Evolutionary conservation across 92 coral and sea anemone genomes (phyloP).

Genomic region (Porites cylindrica): DNA sequence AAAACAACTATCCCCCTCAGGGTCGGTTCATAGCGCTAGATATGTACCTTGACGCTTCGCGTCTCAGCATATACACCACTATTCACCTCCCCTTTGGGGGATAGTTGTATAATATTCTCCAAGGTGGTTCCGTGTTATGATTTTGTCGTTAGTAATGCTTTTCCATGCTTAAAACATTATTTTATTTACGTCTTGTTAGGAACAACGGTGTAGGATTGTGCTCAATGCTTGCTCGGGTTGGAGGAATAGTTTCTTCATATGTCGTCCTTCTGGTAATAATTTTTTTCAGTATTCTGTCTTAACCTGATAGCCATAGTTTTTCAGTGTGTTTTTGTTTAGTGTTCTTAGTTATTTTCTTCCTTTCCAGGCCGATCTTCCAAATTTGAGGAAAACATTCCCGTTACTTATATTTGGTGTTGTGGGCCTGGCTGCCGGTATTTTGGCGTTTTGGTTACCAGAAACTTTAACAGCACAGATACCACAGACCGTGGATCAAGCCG

Average conservation of each 20-base stretch:
- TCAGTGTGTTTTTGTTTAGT: too few species aligned
- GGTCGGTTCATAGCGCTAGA: too few species aligned
- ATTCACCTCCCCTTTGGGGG: too few species aligned
- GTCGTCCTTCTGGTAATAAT: constrained; percentile 19
- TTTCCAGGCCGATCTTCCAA: constrained; percentile 76
- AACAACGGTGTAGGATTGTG: constrained; percentile 26
- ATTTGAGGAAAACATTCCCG: constrained; percentile 64
- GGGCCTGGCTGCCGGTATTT: constrained; percentile 67
- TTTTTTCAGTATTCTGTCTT: too few species aligned
- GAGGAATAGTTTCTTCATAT: constrained; percentile 20
- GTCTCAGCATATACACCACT: too few species aligned
- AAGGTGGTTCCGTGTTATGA: too few species aligned
- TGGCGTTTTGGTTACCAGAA: constrained; percentile 79
- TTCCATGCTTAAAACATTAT: neutral
- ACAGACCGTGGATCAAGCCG: constrained; percentile 82
- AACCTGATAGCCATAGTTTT: too few species aligned
- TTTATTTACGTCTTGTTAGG: neutral
- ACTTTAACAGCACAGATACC: constrained; percentile 74
- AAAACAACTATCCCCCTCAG: too few species aligned
- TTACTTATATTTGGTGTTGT: constrained; percentile 72
- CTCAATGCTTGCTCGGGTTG: constrained; percentile 23
- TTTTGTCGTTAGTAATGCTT: neutral
- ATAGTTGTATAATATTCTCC: too few species aligned
- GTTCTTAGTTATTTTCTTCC: neutral
- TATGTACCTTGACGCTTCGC: too few species aligned